A percentile compares a stretch with the other conserved stretches of the same genome.
phyloP scores from a whole-genome alignment of 53 echinoderm and acorn worm genomes.

The Luidia sarsii region DNA sequence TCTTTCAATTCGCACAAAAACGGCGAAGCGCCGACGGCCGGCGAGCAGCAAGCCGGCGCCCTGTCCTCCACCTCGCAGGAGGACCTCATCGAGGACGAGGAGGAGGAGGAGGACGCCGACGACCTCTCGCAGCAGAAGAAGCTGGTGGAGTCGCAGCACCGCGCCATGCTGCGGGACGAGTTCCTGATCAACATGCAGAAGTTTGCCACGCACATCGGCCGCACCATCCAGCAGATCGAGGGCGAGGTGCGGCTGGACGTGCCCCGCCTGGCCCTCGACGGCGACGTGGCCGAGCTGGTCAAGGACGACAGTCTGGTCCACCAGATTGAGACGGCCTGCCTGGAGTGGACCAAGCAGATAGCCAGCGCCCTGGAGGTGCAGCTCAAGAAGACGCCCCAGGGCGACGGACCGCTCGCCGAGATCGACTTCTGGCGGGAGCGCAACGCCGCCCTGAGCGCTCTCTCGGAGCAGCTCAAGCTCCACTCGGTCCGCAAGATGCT shows the following conservation, averaged over 20 bases:
- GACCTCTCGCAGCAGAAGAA: slow-evolving; percentile 59
- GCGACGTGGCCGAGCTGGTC: slow-evolving; percentile 80
- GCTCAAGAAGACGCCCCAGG: slow-evolving; percentile 91
- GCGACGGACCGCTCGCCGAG: slow-evolving; percentile 93
- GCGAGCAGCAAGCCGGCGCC: slow-evolving; percentile 75
- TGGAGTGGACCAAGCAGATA: slow-evolving; percentile 99
- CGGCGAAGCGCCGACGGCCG: slow-evolving; percentile 74
- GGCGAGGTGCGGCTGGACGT: slow-evolving; percentile 96
- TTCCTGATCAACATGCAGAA: slow-evolving; percentile 99
- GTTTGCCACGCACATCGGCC: slow-evolving; percentile 91
- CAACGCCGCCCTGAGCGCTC: slow-evolving; percentile 90
- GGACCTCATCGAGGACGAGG: slow-evolving; percentile 49
- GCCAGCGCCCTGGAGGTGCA: slow-evolving; percentile 87
- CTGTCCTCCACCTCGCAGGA: slow-evolving; percentile 69
- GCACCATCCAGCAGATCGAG: slow-evolving; percentile 99
- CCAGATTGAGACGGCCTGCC: slow-evolving; percentile 78
- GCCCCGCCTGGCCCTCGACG: slow-evolving; percentile 76
- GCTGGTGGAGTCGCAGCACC: slow-evolving; percentile 71
- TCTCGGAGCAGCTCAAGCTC: slow-evolving; percentile 93
- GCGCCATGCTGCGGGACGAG: slow-evolving; percentile 89
- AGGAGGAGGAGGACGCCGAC: slow-evolving; percentile 63
- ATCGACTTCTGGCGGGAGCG: slow-evolving; percentile 99
- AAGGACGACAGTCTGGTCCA: slow-evolving; percentile 81
- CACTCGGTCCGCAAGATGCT: slow-evolving; percentile 89
- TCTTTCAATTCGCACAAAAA: slow-evolving; percentile 96